A percentile compares a stretch with the other conserved stretches of the same genome.
phyloP scores from a whole-genome alignment of 2,888 invertebrate species.

The Lottia scabra region DNA sequence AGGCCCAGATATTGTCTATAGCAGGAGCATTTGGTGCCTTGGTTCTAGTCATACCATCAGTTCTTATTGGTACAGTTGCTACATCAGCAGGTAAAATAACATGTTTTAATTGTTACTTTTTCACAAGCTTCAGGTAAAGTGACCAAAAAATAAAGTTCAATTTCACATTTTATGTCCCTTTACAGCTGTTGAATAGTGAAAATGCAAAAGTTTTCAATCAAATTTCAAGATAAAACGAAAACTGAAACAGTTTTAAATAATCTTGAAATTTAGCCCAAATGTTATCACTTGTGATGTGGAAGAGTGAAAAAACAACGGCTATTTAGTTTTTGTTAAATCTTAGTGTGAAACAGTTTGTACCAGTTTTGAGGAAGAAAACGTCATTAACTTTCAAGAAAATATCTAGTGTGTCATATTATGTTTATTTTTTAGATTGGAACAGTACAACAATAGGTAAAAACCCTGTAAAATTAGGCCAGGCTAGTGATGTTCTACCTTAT shows the following conservation, averaged over 20 bases:
- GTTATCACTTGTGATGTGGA: too few relatives aligned
- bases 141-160: too few relatives aligned
- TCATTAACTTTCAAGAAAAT: neutral
- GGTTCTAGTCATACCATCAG: slow-evolving; percentile 58
- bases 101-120: too few relatives aligned
- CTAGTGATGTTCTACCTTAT: slow-evolving; percentile 47
- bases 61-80: slow-evolving; percentile 60
- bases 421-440: slow-evolving; percentile 48
- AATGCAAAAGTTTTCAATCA: too few relatives aligned
- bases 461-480: slow-evolving; percentile 37
- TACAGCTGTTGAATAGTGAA: too few relatives aligned
- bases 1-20: slow-evolving; percentile 56
- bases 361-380: neutral
- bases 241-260: too few relatives aligned
- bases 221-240: too few relatives aligned
- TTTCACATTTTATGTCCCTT: too few relatives aligned
- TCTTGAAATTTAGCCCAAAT: too few relatives aligned
- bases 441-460: slow-evolving; percentile 44
- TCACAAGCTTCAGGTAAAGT: too few relatives aligned
- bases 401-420: neutral
- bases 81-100: slow-evolving; percentile 47
- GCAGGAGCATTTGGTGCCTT: slow-evolving; percentile 52
- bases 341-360: neutral
- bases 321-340: too few relatives aligned
- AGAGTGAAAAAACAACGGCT: too few relatives aligned